Conservation (phyloP, 2,113 vertebrate species). For the Ameiurus melas region DNA sequence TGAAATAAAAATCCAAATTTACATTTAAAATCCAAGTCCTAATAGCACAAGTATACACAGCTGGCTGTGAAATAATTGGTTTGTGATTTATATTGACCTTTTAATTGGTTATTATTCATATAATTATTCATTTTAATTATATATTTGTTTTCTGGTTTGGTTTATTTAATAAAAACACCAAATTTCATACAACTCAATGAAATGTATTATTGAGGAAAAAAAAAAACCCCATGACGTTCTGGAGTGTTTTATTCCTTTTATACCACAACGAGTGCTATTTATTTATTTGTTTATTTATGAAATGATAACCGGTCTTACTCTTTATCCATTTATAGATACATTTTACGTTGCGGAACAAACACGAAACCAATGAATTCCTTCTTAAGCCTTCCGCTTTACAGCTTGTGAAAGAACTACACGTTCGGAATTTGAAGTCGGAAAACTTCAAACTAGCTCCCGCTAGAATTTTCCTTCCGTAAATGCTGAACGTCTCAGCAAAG, state of each 20-base stretch:
- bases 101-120: too few relatives aligned
- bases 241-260: not conserved
- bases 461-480: not conserved
- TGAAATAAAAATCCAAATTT: too few relatives aligned
- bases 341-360: not conserved
- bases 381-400: not conserved
- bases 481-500: not conserved
- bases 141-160: not conserved
- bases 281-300: not conserved
- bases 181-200: not conserved
- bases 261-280: not conserved
- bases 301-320: not conserved
- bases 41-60: too few relatives aligned
- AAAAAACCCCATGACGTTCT: too few relatives aligned
- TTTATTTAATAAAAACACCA: too few relatives aligned
- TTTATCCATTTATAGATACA: not conserved
- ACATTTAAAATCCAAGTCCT: too few relatives aligned
- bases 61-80: not conserved
- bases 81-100: not conserved
- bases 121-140: not conserved
- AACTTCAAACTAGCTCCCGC: not conserved
- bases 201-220: not conserved
- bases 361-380: not conserved
- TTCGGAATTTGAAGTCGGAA: not conserved
- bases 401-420: not conserved